Base-by-base conservation (phyloP, 1,140 invertebrate genomes). In the Drosophila trapezifrons region DNA sequence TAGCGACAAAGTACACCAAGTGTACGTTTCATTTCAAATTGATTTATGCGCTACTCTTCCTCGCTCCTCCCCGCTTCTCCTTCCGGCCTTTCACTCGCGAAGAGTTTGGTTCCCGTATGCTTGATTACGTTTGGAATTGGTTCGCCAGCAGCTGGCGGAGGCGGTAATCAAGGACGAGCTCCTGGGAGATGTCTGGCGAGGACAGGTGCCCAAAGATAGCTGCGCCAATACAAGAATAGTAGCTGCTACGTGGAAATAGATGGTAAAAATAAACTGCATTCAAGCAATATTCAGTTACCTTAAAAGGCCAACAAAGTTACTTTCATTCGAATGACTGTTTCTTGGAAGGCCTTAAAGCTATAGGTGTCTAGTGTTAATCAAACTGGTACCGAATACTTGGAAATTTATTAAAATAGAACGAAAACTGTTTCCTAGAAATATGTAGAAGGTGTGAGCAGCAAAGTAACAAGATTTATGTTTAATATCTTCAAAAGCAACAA, bases 21-120 rank as follows among this genome's bases (percentile, higher is more conserved):
- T 89, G 66, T 87, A 79, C 80, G 80, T 86, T 86, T 89, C 83
- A 87, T 86, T 86, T 86, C 83, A 86, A 83, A 80, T 89, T 86
- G 84, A 86, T 86, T 86, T 86, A 87, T 82, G 76, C 71, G 38
- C 57, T 8, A 51, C 57, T 64, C 55, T 71, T 40, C 37, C 43
- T 13, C 12, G 29, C n/a, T 18, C 18, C 25, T 15, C 38, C 15
- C 17, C 27, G 15, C 13, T 17, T 43, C 12, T 13, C 20, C 20
- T 58, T 32, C 18, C 51, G 27, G 40, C 37, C 46, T 29, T 35
- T 20, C 27, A 43, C 20, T 55, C 6, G 29, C 25, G 13, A 20
- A 55, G 49, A 62, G 55, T 49, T 37, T 42, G 46, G 25, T 51
- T 56, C 52, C 45, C 58, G 49, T 76, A 52, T 80, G 59, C 77